A percentile compares a stretch with the other conserved stretches of the same genome.
These are phyloP conservation scores for Aethina tumida DNA, from an alignment of 1,140 invertebrate genomes.

Conservation along the genomic window DNA sequence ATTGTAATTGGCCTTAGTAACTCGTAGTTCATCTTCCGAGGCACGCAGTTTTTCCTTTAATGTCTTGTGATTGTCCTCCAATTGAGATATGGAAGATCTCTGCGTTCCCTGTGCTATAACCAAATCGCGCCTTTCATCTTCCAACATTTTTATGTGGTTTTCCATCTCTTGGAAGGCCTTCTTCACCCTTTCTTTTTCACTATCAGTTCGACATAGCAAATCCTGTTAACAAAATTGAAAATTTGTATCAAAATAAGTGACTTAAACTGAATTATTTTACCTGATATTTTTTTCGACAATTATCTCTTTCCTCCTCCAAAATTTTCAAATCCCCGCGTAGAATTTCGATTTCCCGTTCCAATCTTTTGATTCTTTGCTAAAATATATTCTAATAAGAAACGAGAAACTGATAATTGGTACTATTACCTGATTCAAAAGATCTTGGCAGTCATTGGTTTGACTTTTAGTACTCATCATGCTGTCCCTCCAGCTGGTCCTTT, in stretches of 20 bases:
- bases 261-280: too few relatives aligned
- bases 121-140: constrained; percentile 30
- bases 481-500: constrained; percentile 29
- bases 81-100: constrained; percentile 25
- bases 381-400: constrained; percentile 9
- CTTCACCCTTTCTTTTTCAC: constrained; percentile 18
- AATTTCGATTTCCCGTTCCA: constrained; percentile 43
- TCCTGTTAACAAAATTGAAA: constrained; percentile 2
- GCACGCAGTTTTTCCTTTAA: constrained; percentile 25
- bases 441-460: constrained; percentile 1
- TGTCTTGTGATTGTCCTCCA: constrained; percentile 29
- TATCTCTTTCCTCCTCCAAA: constrained; percentile 44
- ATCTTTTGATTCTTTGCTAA: constrained; percentile 35
- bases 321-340: constrained; percentile 42
- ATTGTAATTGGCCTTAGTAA: constrained; percentile 25
- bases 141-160: constrained; percentile 27
- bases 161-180: constrained; percentile 26
- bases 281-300: constrained; percentile 42
- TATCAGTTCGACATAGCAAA: constrained; percentile 8
- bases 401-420: constrained; percentile 1
- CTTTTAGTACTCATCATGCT: constrained; percentile 5
- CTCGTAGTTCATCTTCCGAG: constrained; percentile 27
- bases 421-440: constrained; percentile 7
- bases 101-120: constrained; percentile 26
- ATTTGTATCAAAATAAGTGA: neutral